Evolutionary conservation across 2,888 invertebrate species (phyloP).

Genomic region (Lamproptera curius): DNA sequence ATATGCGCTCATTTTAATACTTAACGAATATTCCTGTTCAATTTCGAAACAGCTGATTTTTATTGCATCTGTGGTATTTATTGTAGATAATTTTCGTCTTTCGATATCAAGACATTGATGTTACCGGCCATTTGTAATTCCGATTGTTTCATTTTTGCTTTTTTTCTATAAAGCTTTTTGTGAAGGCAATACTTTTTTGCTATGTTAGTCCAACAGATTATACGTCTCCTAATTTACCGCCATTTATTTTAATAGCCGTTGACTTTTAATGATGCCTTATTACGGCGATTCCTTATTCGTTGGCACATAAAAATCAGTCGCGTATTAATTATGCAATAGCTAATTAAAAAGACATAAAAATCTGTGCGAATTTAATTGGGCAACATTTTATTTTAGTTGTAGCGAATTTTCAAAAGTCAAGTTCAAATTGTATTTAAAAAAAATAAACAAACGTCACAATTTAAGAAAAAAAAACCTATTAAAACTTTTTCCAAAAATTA

Average conservation of each 20-base stretch:
- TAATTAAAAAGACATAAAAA: too few relatives aligned
- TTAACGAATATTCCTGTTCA: conserved; percentile 14
- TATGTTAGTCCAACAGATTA: not conserved
- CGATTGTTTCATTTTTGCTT: not conserved
- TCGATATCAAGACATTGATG: conserved; percentile 3
- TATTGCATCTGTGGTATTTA: conserved; percentile 7
- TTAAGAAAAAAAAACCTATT: conserved; percentile 15
- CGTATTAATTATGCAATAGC: too few relatives aligned
- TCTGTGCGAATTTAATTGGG: too few relatives aligned
- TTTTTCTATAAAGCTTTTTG: too few relatives aligned
- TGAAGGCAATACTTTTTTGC: not conserved
- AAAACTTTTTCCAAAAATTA: not conserved
- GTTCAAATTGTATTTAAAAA: not conserved
- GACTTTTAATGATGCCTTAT: too few relatives aligned
- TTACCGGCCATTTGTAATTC: not conserved
- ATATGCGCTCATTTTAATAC: conserved; percentile 17
- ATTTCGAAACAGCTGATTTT: conserved; percentile 17
- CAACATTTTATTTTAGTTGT: not conserved
- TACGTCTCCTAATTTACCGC: not conserved
- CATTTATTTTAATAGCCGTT: not conserved
- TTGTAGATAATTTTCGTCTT: not conserved
- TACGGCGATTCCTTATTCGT: too few relatives aligned
- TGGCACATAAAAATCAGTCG: too few relatives aligned
- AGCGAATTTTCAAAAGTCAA: not conserved
- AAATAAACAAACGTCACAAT: not conserved